Evolutionary conservation across 2,113 vertebrate genomes (phyloP), one percentile per base, ranked within the genome.

Genomic region (Hucho hucho): DNA sequence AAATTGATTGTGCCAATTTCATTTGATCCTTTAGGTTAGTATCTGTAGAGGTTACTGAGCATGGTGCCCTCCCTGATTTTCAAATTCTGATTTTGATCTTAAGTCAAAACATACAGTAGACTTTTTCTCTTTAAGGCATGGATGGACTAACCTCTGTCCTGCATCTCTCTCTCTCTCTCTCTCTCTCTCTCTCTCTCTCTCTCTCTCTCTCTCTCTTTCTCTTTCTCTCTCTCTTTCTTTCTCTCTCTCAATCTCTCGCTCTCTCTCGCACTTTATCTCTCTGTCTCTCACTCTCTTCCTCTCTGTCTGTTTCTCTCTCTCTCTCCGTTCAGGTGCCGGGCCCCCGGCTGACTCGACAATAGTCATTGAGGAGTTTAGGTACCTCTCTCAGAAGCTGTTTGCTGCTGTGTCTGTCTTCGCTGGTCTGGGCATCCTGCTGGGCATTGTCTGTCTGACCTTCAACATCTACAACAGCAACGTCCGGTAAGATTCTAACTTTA

Each of bases 391-490:
- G 90, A 98, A 96, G 84, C 94, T 98, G 80, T 98, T 98, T 81
- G 95, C 96, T 20, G 96, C 96, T 0, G 95, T 98, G 68, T 97
- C 97, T 0, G 96, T 98, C n/a, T 91, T 98, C 26, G 97, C 97
- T 4, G 94, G 95, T 1, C 85, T 96, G 29, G 95, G 97, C 71
- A 98, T 98, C 83, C 92, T 98, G 72, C 82, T 98, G 74, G 97
- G 96, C 81, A 94, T 97, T 77, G 91, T 98, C 78, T 98, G 97
- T 81, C 88, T 98, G 70, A 96, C 96, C 65, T 98, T 98, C 92
- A 98, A 98, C 92, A 97, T 98, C 93, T 98, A 98, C 92, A 98
- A 98, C 28, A 95, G 96, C 56, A 97, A 96, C 0, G 97, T 98
- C 74, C 94, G 96, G 97, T 98, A 79, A 72, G 94, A 73, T 46